Evolutionary conservation across 2,888 invertebrate genomes (phyloP), one percentile per base, ranked within the genome.

Genomic region (Masnerella sp.): DNA sequence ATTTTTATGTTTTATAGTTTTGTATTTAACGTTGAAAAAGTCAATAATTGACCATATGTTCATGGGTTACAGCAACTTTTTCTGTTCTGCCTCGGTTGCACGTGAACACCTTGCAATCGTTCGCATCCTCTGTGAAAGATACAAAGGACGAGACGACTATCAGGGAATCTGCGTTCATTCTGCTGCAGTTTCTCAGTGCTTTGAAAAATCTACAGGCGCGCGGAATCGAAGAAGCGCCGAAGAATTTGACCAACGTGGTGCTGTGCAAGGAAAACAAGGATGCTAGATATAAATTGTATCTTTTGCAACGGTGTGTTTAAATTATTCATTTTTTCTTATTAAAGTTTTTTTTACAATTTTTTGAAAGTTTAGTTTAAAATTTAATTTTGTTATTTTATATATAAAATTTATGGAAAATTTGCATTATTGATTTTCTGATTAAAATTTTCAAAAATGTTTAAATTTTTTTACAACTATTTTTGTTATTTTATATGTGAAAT

Each of bases 171-270:
- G 92, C 92, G 74, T 94, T 96, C 84, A 90, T 95, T 76, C 90
- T 95, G 88, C 89, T 95, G 56, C 96, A 96, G 82, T 88, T 95
- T 69, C 93, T 95, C 18, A 95, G 94, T 78, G 94, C 94, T 0
- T 88, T 96, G 77, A 95, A 95, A 85, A 93, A 92, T 82, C 89
- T 96, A 17, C 95, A 96, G 86, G 93, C 94, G 0, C 91, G 94
- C 77, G 95, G 95, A 1, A 92, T 94, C 17, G 95, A 96, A 83
- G 95, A 95, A 80, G 90, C 94, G 28, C 91, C 94, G 0, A 89
- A 92, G 43, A 91, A 91, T 74, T 86, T 95, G 65, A 91, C 92
- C 25, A 93, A 93, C 76, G 93, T 95, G 78, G 91, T 95, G 7
- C 89, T 95, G 4, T 90, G 93, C 77, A 92, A 92, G 81, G 95